Evolutionary conservation across 2,113 vertebrate genomes (phyloP).

Genomic region (Brienomyrus longianalis): DNA sequence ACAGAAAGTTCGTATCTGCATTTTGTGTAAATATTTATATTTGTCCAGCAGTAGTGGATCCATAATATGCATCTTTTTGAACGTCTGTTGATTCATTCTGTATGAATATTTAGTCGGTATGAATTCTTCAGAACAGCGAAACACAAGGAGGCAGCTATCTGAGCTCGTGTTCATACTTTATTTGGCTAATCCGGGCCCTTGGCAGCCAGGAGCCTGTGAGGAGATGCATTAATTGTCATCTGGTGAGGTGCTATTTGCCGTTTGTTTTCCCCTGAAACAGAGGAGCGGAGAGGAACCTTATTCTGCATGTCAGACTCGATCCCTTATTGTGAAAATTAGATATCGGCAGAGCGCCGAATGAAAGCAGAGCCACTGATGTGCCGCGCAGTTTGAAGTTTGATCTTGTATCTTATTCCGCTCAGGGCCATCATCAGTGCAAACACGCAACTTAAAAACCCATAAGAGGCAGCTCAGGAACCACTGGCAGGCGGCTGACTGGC

Average conservation of each 20-base stretch:
- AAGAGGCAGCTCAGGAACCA: slow-evolving; percentile 25
- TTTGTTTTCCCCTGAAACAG: slow-evolving; percentile 32
- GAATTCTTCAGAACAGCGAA: background rate
- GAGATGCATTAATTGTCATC: slow-evolving; percentile 25
- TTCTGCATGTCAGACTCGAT: slow-evolving; percentile 34
- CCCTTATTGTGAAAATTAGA: slow-evolving; percentile 33
- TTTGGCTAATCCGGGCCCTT: background rate
- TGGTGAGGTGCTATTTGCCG: slow-evolving; percentile 17
- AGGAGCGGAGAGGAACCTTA: slow-evolving; percentile 27
- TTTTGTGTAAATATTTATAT: background rate
- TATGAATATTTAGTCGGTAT: background rate
- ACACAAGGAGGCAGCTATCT: background rate
- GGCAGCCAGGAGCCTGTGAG: background rate
- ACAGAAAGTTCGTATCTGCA: background rate
- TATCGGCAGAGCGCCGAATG: slow-evolving; percentile 23
- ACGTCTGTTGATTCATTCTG: background rate
- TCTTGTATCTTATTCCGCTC: slow-evolving; percentile 38
- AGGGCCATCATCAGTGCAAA: slow-evolving; percentile 36
- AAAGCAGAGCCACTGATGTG: slow-evolving; percentile 31
- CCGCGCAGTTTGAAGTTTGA: slow-evolving; percentile 37
- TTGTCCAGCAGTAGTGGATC: background rate
- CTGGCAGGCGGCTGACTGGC: slow-evolving; percentile 14
- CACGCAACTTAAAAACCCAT: slow-evolving; percentile 27
- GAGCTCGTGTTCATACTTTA: background rate
- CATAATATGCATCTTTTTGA: background rate